These are phyloP conservation scores for Autographa pulchrina DNA, from an alignment of 2,888 invertebrate genomes.

Conservation along the genomic window DNA sequence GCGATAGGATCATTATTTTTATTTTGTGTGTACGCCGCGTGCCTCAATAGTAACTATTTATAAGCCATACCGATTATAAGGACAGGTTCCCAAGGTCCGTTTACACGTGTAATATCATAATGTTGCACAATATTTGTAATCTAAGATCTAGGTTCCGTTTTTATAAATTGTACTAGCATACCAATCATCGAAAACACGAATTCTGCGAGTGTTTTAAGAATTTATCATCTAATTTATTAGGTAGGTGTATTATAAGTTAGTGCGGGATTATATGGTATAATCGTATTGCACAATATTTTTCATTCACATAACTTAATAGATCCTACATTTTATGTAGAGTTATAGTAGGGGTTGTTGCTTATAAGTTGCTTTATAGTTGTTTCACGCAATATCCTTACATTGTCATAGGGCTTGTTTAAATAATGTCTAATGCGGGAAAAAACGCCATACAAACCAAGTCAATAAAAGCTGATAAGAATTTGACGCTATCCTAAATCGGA, in stretches of 20 bases:
- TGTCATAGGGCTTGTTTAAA: too few relatives aligned
- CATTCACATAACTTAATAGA: too few relatives aligned
- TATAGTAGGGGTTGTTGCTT: too few relatives aligned
- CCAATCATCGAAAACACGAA: too few relatives aligned
- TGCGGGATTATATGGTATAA: neutral
- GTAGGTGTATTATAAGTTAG: neutral
- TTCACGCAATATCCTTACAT: too few relatives aligned
- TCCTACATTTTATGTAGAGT: too few relatives aligned
- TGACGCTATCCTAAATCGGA: too few relatives aligned
- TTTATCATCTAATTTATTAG: neutral
- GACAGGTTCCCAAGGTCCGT: neutral
- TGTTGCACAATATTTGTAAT: slow-evolving; percentile 1
- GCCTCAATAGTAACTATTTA: neutral
- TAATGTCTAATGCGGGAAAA: too few relatives aligned
- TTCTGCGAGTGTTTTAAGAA: neutral
- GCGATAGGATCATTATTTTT: too few relatives aligned
- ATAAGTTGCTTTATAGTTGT: too few relatives aligned
- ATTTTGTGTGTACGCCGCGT: neutral
- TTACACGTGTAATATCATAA: neutral
- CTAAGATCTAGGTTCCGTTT: neutral
- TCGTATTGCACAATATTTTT: neutral
- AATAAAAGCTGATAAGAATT: too few relatives aligned
- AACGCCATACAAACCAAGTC: too few relatives aligned
- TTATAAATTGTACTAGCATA: neutral
- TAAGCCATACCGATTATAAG: neutral